Evolutionary conservation across 2,113 vertebrate genomes (phyloP).

Genomic region (Potamarius usumacintae): DNA sequence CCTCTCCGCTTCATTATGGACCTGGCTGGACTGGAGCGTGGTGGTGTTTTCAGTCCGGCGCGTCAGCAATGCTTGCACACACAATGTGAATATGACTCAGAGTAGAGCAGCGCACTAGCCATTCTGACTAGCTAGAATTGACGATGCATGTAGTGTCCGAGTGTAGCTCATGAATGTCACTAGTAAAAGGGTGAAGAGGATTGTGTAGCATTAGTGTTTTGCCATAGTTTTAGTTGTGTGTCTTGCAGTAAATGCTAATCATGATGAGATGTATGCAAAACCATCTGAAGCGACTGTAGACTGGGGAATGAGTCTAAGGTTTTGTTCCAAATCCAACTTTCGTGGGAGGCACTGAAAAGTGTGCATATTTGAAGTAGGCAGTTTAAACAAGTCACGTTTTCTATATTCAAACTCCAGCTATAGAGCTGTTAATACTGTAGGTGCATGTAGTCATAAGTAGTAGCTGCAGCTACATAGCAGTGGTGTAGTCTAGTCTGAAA

Average conservation of each 20-base stretch:
- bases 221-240: background rate
- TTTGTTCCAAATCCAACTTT: background rate
- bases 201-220: background rate
- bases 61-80: slow-evolving; percentile 81
- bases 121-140: background rate
- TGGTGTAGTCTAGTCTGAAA: background rate
- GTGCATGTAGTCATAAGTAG: background rate
- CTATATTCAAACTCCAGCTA: background rate
- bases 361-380: background rate
- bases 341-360: background rate
- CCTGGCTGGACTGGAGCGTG: slow-evolving; percentile 90
- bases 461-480: background rate
- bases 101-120: slow-evolving; percentile 43
- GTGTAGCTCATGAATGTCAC: background rate
- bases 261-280: too few relatives aligned
- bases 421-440: background rate
- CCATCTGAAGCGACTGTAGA: background rate
- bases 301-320: background rate
- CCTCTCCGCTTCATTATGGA: slow-evolving; percentile 84
- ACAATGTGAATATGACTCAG: slow-evolving; percentile 70
- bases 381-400: background rate
- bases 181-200: background rate
- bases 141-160: slow-evolving; percentile 8
- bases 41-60: slow-evolving; percentile 80
- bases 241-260: too few relatives aligned